A percentile compares a stretch with the other conserved stretches of the same genome.
These are phyloP conservation scores for Tetraodon nigroviridis DNA, from an alignment of 2,113 vertebrate species.

Conservation along the genomic window DNA sequence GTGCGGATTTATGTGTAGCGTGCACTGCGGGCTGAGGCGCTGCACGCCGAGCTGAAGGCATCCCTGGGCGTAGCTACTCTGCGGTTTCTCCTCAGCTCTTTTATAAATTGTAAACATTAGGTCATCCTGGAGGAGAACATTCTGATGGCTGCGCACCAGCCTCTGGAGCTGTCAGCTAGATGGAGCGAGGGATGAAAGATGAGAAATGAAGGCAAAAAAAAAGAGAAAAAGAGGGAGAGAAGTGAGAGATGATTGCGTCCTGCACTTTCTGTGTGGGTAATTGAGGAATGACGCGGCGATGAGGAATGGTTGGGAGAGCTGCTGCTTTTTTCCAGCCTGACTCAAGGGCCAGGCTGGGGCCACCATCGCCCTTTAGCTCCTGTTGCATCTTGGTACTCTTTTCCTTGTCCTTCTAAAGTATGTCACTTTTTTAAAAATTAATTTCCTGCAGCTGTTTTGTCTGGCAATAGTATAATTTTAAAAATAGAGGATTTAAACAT, in stretches of 20 bases:
- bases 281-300: constrained; percentile 42
- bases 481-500: constrained; percentile 35
- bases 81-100: constrained; percentile 46
- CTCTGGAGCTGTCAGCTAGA: constrained; percentile 28
- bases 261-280: constrained; percentile 48
- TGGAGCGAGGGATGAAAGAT: constrained; percentile 14
- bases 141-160: constrained; percentile 32
- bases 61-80: constrained; percentile 39
- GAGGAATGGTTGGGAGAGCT: constrained; percentile 29
- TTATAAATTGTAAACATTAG: constrained; percentile 63
- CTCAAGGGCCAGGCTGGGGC: constrained; percentile 40
- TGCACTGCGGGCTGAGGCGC: too few relatives aligned
- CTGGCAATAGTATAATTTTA: constrained; percentile 33
- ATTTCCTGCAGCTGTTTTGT: constrained; percentile 23
- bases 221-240: not conserved
- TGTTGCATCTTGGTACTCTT: constrained; percentile 26
- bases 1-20: too few relatives aligned
- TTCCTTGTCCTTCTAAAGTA: not conserved
- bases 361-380: constrained; percentile 44
- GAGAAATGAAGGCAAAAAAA: not conserved
- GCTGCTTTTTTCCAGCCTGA: constrained; percentile 55
- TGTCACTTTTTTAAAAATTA: too few relatives aligned
- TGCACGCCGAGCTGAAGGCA: constrained; percentile 9
- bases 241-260: constrained; percentile 22
- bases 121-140: constrained; percentile 49